A percentile compares a stretch with the other conserved stretches of the same genome.
phyloP scores from a whole-genome alignment of 2,113 vertebrate species.

The Phainopepla nitens region DNA sequence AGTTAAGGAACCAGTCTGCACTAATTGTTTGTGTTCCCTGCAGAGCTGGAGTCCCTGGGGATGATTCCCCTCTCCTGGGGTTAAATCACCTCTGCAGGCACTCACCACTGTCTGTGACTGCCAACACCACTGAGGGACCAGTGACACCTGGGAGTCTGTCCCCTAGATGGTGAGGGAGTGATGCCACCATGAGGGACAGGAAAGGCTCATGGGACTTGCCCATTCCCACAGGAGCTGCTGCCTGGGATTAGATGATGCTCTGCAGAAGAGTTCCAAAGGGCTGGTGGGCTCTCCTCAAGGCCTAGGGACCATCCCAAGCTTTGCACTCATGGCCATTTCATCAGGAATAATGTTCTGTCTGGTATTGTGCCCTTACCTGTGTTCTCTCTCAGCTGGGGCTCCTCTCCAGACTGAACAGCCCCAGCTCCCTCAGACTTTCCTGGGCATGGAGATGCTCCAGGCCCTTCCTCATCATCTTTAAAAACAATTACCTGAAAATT shows the following conservation, averaged over 20 bases:
- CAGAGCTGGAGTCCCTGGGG: not conserved
- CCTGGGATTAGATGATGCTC: no score
- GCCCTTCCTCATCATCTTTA: not conserved
- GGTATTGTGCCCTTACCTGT: not conserved
- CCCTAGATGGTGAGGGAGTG: accelerated
- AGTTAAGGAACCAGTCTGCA: not conserved
- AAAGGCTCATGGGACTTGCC: not conserved
- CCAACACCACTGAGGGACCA: not conserved
- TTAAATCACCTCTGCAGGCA: not conserved
- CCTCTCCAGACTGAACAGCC: not conserved
- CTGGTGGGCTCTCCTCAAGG: accelerated
- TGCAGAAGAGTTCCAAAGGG: not conserved
- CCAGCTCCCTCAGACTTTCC: not conserved
- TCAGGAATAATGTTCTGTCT: not conserved
- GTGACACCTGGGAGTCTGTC: accelerated
- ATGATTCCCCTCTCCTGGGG: not conserved
- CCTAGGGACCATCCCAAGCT: not conserved
- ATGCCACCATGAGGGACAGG: not conserved
- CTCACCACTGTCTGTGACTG: not conserved
- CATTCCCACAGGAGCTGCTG: not conserved
- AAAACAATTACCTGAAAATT: not conserved
- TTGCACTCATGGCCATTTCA: not conserved
- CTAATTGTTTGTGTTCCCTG: not conserved
- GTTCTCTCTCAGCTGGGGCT: not conserved
- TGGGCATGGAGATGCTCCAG: not conserved